A percentile compares a stretch with the other conserved stretches of the same genome.
phyloP scores from a whole-genome alignment of 2,113 vertebrate species.

The Myotis yumanensis region DNA sequence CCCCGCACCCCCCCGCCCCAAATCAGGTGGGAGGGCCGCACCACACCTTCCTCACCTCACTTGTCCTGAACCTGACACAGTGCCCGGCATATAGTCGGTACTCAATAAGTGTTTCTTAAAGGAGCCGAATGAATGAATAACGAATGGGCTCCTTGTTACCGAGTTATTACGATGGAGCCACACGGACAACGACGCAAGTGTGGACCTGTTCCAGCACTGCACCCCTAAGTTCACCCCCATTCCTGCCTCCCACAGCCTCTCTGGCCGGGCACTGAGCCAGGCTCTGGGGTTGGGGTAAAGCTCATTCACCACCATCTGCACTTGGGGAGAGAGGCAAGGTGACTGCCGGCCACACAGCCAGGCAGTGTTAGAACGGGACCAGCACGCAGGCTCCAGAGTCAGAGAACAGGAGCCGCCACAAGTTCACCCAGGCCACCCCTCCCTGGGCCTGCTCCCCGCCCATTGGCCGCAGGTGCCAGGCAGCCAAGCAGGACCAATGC shows the following conservation, averaged over 20 bases:
- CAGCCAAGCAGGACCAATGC: neutral
- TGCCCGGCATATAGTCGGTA: neutral
- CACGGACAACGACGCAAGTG: rapidly evolving
- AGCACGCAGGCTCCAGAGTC: neutral
- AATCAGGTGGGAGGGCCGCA: neutral
- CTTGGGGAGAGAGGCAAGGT: neutral
- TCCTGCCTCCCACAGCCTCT: neutral
- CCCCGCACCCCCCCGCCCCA: rapidly evolving
- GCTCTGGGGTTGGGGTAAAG: neutral
- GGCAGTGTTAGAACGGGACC: neutral
- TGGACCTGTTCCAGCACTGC: rapidly evolving
- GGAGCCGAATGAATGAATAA: neutral
- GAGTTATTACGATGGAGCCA: neutral
- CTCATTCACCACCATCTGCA: neutral
- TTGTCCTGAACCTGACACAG: neutral
- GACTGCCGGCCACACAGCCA: neutral
- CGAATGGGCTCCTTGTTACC: neutral
- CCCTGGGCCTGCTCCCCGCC: neutral
- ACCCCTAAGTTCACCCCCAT: too few relatives aligned
- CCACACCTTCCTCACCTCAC: neutral
- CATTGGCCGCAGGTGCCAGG: neutral
- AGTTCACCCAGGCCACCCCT: neutral
- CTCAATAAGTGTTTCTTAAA: neutral
- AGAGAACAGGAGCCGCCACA: neutral
- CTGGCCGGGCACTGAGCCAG: neutral